Base-by-base conservation (phyloP, 1,140 invertebrate species). In the Lasioglossum baleicum region DNA sequence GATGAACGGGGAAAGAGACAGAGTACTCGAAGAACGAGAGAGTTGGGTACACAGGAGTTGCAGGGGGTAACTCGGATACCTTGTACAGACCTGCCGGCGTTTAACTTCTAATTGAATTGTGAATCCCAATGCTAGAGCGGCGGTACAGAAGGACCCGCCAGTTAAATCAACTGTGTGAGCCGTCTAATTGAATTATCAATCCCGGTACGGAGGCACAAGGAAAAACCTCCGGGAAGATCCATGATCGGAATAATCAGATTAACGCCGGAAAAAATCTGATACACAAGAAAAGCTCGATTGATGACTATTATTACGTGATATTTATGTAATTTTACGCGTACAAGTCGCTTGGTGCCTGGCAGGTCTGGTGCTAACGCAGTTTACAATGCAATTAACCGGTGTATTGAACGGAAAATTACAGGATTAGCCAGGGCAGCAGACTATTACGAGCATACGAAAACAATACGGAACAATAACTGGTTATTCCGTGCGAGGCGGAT, bases 31-130 rank as follows among this genome's bases (percentile, higher is more conserved):
- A 64, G 51, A 51, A 48, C 60, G 76, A 71, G 64, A 66, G 72
- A 84, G 83, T 63, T 61, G 71, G 48, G 75, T 79, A 76, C 71
- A 80, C 74, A 60, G 40, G 85, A 83, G 82, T 85, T 84, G 82
- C 83, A 87, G 82, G 72, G 86, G 85, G 82, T 87, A 89, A 89
- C 85, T 88, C 85, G 80, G 86, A 89, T 90, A 89, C 82, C 85
- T 88, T 83, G 88, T 90, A 86, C 81, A 87, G 85, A 88, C 77
- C 83, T 86, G 87, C 74, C 82, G 87, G 83, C 88, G 87, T 91
- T 91, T 90, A 91, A 91, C 88, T 91, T 91, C 84, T 90, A 91
- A 91, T 91, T 90, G 89, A 90, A 90, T 91, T 88, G 88, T 87
- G 87, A 88, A 90, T 90, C 83, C 90, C 85, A 89, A 88, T 87